Evolutionary conservation across 2,888 invertebrate genomes (phyloP), one percentile per base, ranked within the genome.

Genomic region (Deilephila porcellus): DNA sequence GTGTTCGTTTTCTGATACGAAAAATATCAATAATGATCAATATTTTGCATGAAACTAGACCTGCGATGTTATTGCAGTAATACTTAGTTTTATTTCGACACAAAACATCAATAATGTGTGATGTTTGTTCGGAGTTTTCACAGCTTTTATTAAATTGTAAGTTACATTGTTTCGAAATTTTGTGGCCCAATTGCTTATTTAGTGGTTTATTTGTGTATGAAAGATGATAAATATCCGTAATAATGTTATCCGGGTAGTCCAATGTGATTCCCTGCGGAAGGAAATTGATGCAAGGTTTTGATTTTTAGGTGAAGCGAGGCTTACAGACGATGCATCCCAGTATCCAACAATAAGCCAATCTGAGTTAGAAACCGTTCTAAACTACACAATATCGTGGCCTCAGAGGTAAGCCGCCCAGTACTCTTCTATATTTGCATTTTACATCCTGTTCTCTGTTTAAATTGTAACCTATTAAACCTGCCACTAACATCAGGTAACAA

Each of bases 81-180:
- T 93, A 92, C 90, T 91, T 90, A 90, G 89, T 88, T 83, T 79
- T 82, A 82, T 84, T 83, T 88, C 86, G 77, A 88, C 81, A 76
- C 85, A 94, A 93, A 95, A 97, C 98, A 76, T 84, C 85, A 88
- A 94, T 90, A 92, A 94, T 94, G 98, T 98, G 98, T 97, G 98
- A 98, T 97, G 97, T 97, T 95, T 98, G 98, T 96, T 97, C 97
- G 91, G 98, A 98, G 95, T 97, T 98, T 96, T 96, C 98, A 94
- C 97, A 98, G 95, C 97, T 98, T 94, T 96, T 98, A 92, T 96
- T 98, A 82, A 94, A 94, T 92, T 95, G 95, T 95, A 93, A 94
- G 95, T 92, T 90, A 91, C 93, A 90, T 93, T 93, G 93, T 93
- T 93, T 93, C 90, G 87, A 91, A 91, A 90, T 90, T 87, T 86